Evolutionary conservation across 2,797 vertebrate species (phyloP).

Genomic region (Forpus xanthops): DNA sequence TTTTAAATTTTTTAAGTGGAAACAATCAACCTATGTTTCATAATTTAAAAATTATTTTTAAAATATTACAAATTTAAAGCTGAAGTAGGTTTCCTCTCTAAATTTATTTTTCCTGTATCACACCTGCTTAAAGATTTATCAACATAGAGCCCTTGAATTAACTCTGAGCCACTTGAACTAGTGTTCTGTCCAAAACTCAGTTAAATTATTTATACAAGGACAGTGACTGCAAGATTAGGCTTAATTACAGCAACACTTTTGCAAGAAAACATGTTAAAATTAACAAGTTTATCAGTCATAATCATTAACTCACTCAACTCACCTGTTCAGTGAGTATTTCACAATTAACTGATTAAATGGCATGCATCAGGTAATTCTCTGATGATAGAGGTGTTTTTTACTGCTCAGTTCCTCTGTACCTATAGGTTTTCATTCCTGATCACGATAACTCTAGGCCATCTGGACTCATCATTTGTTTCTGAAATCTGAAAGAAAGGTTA

Average conservation of each 20-base stretch:
- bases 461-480: not conserved
- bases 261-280: not conserved
- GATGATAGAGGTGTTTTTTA: not conserved
- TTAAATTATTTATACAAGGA: not conserved
- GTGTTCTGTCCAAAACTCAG: not conserved
- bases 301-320: not conserved
- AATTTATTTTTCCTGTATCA: not conserved
- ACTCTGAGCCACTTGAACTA: not conserved
- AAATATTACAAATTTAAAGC: not conserved
- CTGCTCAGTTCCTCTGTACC: not conserved
- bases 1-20: constrained; percentile 21
- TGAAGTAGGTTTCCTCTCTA: not conserved
- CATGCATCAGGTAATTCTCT: not conserved
- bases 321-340: not conserved
- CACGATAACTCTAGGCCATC: not conserved
- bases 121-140: not conserved
- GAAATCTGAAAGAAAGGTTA: not conserved
- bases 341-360: not conserved
- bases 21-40: not conserved
- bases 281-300: not conserved
- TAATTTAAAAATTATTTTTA: constrained; percentile 11
- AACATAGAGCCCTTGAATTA: not conserved
- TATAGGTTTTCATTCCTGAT: not conserved
- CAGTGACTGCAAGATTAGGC: not conserved
- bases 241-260: not conserved